phyloP scores from a whole-genome alignment of 2,113 vertebrate genomes.

The Erpornis zantholeuca region DNA sequence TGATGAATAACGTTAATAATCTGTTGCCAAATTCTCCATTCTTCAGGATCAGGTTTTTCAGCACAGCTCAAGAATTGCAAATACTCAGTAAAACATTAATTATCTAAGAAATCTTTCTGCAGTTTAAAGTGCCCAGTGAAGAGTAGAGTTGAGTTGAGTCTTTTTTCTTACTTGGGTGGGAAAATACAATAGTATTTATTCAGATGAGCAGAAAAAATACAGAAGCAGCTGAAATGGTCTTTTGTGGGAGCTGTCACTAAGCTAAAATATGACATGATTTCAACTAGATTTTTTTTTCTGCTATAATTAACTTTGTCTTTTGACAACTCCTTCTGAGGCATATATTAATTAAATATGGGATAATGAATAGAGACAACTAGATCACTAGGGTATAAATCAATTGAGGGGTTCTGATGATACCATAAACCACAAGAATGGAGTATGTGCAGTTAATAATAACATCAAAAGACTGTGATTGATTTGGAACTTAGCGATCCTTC shows the following conservation, averaged over 20 bases:
- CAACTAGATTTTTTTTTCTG: slow-evolving; percentile 5
- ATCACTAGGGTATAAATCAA: slow-evolving; percentile 69
- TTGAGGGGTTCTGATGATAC: slow-evolving; percentile 68
- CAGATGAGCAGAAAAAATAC: not conserved
- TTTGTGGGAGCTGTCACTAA: slow-evolving; percentile 6
- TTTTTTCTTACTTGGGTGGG: not conserved
- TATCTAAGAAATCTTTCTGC: not conserved
- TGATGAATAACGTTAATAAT: not conserved
- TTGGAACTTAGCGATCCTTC: slow-evolving; percentile 65
- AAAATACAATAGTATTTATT: slow-evolving; percentile 3
- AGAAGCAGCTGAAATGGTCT: not conserved
- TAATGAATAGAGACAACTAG: slow-evolving; percentile 68
- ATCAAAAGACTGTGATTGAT: slow-evolving; percentile 65
- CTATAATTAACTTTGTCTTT: slow-evolving; percentile 70
- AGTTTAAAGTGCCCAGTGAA: not conserved
- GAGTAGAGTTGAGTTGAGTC: not conserved
- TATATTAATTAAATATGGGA: slow-evolving; percentile 69
- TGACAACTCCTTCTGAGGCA: slow-evolving; percentile 66
- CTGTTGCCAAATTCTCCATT: not conserved
- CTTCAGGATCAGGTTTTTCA: not conserved
- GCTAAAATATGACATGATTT: slow-evolving; percentile 43
- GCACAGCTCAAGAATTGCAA: not conserved
- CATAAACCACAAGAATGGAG: slow-evolving; percentile 63
- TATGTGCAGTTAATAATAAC: slow-evolving; percentile 66
- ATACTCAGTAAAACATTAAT: not conserved